phyloP scores from a whole-genome alignment of 2,113 vertebrate species.

The Vidua macroura region DNA sequence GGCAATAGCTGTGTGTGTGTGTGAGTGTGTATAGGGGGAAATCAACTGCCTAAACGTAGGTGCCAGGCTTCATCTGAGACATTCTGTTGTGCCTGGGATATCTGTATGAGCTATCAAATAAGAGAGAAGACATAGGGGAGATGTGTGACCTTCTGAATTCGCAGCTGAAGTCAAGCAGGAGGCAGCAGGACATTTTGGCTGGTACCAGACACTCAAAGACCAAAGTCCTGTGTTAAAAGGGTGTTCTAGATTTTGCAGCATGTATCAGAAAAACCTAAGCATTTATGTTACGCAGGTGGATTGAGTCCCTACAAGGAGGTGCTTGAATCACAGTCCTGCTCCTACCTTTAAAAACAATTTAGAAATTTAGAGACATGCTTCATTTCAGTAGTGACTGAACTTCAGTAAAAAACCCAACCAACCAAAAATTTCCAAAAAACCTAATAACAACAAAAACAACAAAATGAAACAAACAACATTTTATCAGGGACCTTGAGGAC shows the following conservation, averaged over 20 bases:
- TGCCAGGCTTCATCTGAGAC: neutral
- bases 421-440: neutral
- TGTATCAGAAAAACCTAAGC: neutral
- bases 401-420: neutral
- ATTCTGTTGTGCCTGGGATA: neutral
- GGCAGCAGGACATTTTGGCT: neutral
- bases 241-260: neutral
- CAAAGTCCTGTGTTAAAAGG: neutral
- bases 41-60: neutral
- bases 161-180: neutral
- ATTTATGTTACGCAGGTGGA: neutral
- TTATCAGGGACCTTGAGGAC: neutral
- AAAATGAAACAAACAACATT: accelerated
- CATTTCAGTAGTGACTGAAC: neutral
- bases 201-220: neutral
- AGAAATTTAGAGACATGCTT: neutral
- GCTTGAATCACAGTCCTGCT: neutral
- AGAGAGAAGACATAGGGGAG: accelerated
- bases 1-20: no score
- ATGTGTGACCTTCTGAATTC: neutral
- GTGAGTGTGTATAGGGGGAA: neutral
- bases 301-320: neutral
- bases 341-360: neutral
- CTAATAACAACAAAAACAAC: neutral
- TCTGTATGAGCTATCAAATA: neutral